Evolutionary conservation across 1,140 invertebrate species (phyloP), one percentile per base, ranked within the genome.

Genomic region (Nilaparvata lugens): DNA sequence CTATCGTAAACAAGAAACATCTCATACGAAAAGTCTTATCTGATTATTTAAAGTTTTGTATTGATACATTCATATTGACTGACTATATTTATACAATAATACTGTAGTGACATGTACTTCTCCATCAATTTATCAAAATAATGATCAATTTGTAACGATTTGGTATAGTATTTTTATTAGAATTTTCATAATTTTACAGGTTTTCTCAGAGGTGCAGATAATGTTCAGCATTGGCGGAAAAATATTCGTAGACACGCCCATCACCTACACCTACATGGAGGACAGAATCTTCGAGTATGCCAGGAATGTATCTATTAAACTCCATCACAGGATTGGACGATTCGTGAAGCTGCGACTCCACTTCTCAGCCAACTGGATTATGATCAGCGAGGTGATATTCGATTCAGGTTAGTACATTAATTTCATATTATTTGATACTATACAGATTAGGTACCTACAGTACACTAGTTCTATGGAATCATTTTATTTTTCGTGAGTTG

Each of bases 331-430:
- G 6, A 81, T 94, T 24, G 92, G 89, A 4, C 81, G 82, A 68
- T 92, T 86, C 75, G 83, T 95, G 24, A 88, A 88, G 66, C 77
- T 95, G 14, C 83, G 86, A 66, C 75, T 95, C 11, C 81, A 81
- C 66, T 95, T 95, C 74, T 84, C 89, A 6, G 81, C 89, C 4
- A 79, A 83, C 56, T 95, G 91, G 91, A 89, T 96, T 62, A 84
- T 96, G 73, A 82, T 96, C 66, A 92, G 89, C 73, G 93, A 95
- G 76, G 79, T 95, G 51, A 83, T 83, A 5, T 91, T 90, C 68
- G 85, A 88, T 67, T 90, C 87, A 13, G 84, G 86, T 88, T 66
- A 82, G 76, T 69, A 11, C 9, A 40, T 9, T 40, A 9, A 40
- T 40, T 40, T 40, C n/a, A 9, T n/a, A 40, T n/a, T 40, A 40